Evolutionary conservation across 2,113 vertebrate genomes (phyloP), one percentile per base, ranked within the genome.

Genomic region (Channa maculata): DNA sequence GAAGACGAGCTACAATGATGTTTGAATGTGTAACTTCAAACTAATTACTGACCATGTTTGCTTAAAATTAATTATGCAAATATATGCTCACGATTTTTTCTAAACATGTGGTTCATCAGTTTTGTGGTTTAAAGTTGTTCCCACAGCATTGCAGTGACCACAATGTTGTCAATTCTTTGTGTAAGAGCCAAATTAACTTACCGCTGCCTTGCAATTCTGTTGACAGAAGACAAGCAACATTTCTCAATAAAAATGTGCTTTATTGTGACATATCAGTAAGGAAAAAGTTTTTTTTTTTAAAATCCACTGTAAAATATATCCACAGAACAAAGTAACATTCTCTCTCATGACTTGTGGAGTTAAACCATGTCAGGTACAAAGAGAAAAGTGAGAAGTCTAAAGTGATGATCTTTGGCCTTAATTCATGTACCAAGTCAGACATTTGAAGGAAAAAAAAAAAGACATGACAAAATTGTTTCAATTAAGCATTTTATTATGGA

Each of bases 211-310:
- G 6, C 37, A 46, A 50, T 8, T 52, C 54, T 48, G 74, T 10
- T 14, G 24, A 83, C 63, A 86, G 49, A 79, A 77, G 70, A 82
- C 70, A 44, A 65, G 14, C 63, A 49, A 60, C 43, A 50, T 7
- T 71, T 58, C 61, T 88, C 77, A 45, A 79, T 86, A 89, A 90
- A 92, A 91, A 93, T 91, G 91, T 93, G 92, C 91, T 94, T 94
- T 94, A 94, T 93, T 94, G 88, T 88, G 80, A 90, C 68, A 79
- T 51, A 58, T 87, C 72, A 52, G 65, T 79, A 91, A 74, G 78
- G 89, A 83, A 62, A 66, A n/a, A 75, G 86, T 39, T 38, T 54
- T 51, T 84, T 85, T 75, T 72, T 67, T 84, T 83, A 74, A 41
- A 7, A 7, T 41, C 39, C 39, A 84, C 67, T 81, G 81, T 67